Evolutionary conservation across 2,797 vertebrate species (phyloP), one percentile per base, ranked within the genome.

Genomic region (Anableps anableps): DNA sequence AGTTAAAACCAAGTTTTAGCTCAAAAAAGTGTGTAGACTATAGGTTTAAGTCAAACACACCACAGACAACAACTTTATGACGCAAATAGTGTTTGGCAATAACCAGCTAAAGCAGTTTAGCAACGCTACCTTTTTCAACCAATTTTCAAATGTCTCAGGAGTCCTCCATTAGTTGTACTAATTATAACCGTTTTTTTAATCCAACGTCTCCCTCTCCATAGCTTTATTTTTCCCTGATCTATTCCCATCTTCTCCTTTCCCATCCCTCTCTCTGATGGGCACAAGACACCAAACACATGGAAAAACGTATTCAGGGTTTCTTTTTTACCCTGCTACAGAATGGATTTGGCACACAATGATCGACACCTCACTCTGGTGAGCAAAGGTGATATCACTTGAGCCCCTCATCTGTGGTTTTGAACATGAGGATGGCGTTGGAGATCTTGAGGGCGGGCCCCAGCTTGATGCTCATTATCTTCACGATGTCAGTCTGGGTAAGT

Each of bases 381-480:
- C 14, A 47, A 77, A 71, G 83, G 68, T 0, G 31, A 84, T 85
- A 87, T 98, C 97, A 99, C 95, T 98, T 98, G 80, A 98, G 96
- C 92, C 95, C 95, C 92, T 99, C 98, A 41, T 99, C 98, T 75
- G 97, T 96, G 0, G 97, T 99, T 95, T 98, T 99, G 95, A 99
- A 99, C 98, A 96, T 96, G 91, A 99, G 96, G 83, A 99, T 99
- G 94, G 98, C 97, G 21, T 99, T 99, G 95, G 98, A 99, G 94
- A 99, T 99, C 96, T 99, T 99, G 89, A 99, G 97, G 34, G 98
- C 98, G 0, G 98, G 98, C 78, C 98, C 98, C 53, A 99, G 96
- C 92, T 99, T 99, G 93, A 99, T 97, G 83, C 96, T 98, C 98
- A 99, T 97, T 90, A 99, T 99, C 95, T 99, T 99, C 94, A 99